These are phyloP conservation scores for Sacculina carcini DNA, from an alignment of 2,888 invertebrate species.

Conservation along the genomic window DNA sequence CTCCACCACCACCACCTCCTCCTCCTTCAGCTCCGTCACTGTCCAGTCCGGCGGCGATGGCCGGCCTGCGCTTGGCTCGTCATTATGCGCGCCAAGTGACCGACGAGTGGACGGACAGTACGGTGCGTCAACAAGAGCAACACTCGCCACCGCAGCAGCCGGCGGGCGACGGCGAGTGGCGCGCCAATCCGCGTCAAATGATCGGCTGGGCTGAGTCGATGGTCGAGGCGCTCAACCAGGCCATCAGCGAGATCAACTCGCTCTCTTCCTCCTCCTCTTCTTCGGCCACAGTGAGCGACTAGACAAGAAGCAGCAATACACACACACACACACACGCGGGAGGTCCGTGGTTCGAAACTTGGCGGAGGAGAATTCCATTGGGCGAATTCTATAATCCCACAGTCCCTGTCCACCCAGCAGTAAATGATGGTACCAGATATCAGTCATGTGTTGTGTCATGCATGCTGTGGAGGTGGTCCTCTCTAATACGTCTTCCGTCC, in stretches of 20 bases:
- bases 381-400: no score
- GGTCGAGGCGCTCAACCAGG: background rate
- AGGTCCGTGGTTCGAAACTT: no score
- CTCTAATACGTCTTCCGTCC: no score
- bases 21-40: conserved; percentile 22
- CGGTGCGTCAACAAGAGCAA: background rate
- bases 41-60: conserved; percentile 1
- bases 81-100: conserved; percentile 8
- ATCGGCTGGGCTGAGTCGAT: background rate
- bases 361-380: no score
- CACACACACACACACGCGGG: no score
- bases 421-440: no score
- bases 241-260: background rate
- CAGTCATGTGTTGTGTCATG: no score
- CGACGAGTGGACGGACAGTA: conserved; percentile 3
- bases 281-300: background rate
- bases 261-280: background rate
- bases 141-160: background rate
- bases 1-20: conserved; percentile 18
- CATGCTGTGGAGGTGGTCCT: no score
- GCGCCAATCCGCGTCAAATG: background rate
- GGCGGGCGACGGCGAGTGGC: background rate
- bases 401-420: no score
- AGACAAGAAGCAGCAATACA: no score
- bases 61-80: conserved; percentile 5